phyloP scores from a whole-genome alignment of 2,888 invertebrate genomes.

The Heliconius erato region DNA sequence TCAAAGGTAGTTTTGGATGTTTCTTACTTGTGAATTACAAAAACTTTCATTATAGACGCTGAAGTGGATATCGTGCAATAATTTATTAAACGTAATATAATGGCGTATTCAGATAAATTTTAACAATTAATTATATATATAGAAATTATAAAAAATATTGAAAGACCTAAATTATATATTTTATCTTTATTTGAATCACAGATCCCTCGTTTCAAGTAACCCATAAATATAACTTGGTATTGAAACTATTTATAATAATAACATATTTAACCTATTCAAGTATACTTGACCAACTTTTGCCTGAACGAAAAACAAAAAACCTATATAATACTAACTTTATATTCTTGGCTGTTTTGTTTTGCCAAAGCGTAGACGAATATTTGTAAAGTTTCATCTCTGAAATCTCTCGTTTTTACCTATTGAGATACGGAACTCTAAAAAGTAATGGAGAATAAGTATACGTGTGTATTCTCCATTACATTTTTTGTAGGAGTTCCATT shows the following conservation, averaged over 20 bases:
- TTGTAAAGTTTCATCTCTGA: not conserved
- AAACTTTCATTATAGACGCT: no score
- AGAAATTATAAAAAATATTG: no score
- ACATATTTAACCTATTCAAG: not conserved
- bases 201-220: no score
- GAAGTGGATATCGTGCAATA: no score
- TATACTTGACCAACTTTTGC: slow-evolving; percentile 4
- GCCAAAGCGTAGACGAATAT: not conserved
- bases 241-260: not conserved
- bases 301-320: not conserved
- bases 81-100: not conserved
- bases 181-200: no score
- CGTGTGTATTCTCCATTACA: not conserved
- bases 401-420: not conserved
- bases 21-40: no score
- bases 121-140: no score
- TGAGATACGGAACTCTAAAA: not conserved
- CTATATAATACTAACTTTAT: not conserved
- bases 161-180: no score
- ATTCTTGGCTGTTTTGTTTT: not conserved
- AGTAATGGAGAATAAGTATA: not conserved
- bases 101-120: not conserved
- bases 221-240: not conserved
- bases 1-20: no score
- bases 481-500: not conserved